A percentile compares a stretch with the other conserved stretches of the same genome.
Conservation (phyloP, 2,888 invertebrate species). For the Tenthredo amoena region DNA sequence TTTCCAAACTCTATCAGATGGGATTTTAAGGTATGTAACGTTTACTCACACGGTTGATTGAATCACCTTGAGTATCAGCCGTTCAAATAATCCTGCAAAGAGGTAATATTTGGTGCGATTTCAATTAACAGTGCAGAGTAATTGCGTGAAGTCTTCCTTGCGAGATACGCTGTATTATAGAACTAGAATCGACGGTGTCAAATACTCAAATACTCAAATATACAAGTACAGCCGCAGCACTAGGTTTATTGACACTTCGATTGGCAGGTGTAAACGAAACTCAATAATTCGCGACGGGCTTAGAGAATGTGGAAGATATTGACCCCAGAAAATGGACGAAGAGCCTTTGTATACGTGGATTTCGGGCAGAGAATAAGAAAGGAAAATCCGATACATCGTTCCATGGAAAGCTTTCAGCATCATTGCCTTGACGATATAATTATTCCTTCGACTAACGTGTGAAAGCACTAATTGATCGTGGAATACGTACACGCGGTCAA, state of each 20-base stretch:
- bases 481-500: slow-evolving; percentile 9
- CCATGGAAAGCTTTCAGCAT: not conserved
- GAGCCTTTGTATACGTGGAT: not conserved
- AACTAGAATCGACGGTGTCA: not conserved
- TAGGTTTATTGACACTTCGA: not conserved
- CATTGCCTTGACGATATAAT: not conserved
- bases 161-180: no score
- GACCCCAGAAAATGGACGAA: not conserved
- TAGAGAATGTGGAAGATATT: not conserved
- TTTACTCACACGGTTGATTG: not conserved
- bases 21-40: not conserved
- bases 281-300: not conserved
- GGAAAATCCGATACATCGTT: not conserved
- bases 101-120: not conserved
- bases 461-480: not conserved
- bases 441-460: not conserved
- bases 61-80: not conserved
- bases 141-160: not conserved
- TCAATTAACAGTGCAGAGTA: not conserved
- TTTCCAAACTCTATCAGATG: not conserved
- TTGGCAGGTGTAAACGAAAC: not conserved
- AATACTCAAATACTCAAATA: not conserved
- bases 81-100: slow-evolving; percentile 2
- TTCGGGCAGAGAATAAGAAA: no score
- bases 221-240: not conserved